Evolutionary conservation across 2,113 vertebrate genomes (phyloP).

Genomic region (Lethenteron camtschaticum): DNA sequence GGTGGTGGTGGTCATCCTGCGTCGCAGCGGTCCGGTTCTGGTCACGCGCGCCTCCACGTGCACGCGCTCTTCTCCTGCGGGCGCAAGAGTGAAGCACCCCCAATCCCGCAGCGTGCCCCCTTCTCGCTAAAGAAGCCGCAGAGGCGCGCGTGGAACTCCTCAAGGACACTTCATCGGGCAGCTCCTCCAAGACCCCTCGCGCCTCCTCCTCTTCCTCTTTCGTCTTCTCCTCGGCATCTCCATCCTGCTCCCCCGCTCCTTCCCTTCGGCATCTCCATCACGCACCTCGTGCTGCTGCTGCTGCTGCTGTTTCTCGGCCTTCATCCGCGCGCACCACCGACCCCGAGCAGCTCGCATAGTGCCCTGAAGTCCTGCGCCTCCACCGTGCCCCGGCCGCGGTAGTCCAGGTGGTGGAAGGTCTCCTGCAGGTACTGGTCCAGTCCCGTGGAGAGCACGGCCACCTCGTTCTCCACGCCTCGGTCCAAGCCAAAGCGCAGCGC

Average conservation of each 20-base stretch:
- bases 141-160: constrained; percentile 31
- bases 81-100: too few relatives aligned
- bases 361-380: constrained; percentile 25
- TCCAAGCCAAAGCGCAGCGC: constrained; percentile 24
- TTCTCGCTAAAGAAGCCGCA: constrained; percentile 25
- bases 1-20: too few relatives aligned
- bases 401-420: constrained; percentile 32
- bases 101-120: too few relatives aligned
- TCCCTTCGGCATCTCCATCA: too few relatives aligned
- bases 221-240: too few relatives aligned
- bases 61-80: too few relatives aligned
- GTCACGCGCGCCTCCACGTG: too few relatives aligned
- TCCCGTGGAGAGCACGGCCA: constrained; percentile 31
- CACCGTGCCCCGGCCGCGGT: constrained; percentile 19
- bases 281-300: too few relatives aligned
- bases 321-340: constrained; percentile 8
- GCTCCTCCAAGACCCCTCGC: constrained; percentile 10
- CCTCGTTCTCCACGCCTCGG: constrained; percentile 24
- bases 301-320: neutral
- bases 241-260: too few relatives aligned
- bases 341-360: constrained; percentile 25
- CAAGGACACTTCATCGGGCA: constrained; percentile 24
- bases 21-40: too few relatives aligned
- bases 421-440: constrained; percentile 40
- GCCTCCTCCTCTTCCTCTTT: constrained; percentile 8